Evolutionary conservation across 1,140 invertebrate genomes (phyloP).

Genomic region (Sycophaga agraensis): DNA sequence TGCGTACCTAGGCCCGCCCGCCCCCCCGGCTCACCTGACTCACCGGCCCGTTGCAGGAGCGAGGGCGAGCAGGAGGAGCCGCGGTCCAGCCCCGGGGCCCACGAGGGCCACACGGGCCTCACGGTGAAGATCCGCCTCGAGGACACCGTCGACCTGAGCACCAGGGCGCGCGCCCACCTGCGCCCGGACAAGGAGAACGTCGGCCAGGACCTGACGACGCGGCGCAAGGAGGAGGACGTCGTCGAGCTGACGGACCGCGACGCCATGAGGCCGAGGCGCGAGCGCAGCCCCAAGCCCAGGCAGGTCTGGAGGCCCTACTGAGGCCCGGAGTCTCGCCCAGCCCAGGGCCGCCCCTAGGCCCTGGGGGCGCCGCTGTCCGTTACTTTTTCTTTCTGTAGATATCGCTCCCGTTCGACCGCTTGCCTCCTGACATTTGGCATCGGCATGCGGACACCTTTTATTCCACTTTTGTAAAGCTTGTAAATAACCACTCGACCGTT

Average conservation of each 20-base stretch:
- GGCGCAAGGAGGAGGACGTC: slow-evolving; percentile 46
- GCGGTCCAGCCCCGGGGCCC: neutral
- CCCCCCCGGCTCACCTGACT: too few relatives aligned
- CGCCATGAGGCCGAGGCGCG: slow-evolving; percentile 41
- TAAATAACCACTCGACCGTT: too few relatives aligned
- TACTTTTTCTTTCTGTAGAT: too few relatives aligned
- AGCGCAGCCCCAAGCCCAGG: slow-evolving; percentile 52
- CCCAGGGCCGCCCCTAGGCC: too few relatives aligned
- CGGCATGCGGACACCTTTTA: too few relatives aligned
- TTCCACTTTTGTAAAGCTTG: too few relatives aligned
- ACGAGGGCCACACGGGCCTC: slow-evolving; percentile 34
- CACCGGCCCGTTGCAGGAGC: slow-evolving; percentile 48
- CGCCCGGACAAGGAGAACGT: slow-evolving; percentile 54
- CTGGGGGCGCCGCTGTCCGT: too few relatives aligned
- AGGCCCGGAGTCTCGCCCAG: slow-evolving; percentile 6
- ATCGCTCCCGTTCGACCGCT: too few relatives aligned
- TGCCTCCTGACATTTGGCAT: too few relatives aligned
- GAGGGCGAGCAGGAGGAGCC: slow-evolving; percentile 39
- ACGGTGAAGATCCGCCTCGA: slow-evolving; percentile 51
- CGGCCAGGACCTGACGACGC: slow-evolving; percentile 51
- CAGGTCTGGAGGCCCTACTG: slow-evolving; percentile 57
- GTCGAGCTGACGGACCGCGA: slow-evolving; percentile 43
- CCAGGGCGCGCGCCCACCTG: slow-evolving; percentile 35
- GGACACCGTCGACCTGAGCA: slow-evolving; percentile 51
- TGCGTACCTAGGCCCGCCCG: too few relatives aligned